Percentiles rank a stretch among this genome's conserved stretches.
These are phyloP conservation scores for Microplitis deprimator DNA, from an alignment of 2,888 invertebrate species.

Conservation along the genomic window DNA sequence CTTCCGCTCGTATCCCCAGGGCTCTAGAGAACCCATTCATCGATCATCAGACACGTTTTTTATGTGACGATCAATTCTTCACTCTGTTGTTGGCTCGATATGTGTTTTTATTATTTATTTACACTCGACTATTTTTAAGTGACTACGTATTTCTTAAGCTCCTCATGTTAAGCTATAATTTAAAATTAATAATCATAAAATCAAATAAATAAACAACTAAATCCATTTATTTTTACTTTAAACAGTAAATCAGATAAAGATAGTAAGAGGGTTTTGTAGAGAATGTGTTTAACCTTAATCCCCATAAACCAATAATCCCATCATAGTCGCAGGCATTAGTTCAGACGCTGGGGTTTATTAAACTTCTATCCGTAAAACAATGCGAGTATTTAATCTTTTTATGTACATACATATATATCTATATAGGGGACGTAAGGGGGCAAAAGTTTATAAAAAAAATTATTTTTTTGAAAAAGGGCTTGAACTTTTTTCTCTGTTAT, in stretches of 20 bases:
- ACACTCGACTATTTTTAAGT: neutral
- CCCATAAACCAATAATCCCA: constrained; percentile 15
- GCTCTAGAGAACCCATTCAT: neutral
- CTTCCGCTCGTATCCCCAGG: neutral
- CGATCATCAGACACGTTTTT: neutral
- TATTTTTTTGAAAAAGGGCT: no score
- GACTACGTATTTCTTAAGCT: neutral
- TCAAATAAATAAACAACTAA: neutral
- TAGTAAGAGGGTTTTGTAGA: neutral
- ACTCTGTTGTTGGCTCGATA: neutral
- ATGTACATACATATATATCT: neutral
- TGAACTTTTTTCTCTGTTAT: no score
- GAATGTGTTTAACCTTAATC: constrained; percentile 17
- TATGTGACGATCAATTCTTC: neutral
- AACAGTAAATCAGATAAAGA: constrained; percentile 4
- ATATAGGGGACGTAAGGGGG: no score
- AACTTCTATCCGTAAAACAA: constrained; percentile 9
- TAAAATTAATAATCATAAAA: neutral
- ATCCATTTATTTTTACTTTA: neutral
- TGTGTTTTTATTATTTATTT: neutral
- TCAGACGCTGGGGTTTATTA: neutral
- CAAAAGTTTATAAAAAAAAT: no score
- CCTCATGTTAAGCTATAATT: neutral
- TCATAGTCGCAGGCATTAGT: neutral
- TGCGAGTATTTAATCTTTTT: constrained; percentile 21